Conservation (phyloP, 2,113 vertebrate genomes). For the Taxidea taxus region DNA sequence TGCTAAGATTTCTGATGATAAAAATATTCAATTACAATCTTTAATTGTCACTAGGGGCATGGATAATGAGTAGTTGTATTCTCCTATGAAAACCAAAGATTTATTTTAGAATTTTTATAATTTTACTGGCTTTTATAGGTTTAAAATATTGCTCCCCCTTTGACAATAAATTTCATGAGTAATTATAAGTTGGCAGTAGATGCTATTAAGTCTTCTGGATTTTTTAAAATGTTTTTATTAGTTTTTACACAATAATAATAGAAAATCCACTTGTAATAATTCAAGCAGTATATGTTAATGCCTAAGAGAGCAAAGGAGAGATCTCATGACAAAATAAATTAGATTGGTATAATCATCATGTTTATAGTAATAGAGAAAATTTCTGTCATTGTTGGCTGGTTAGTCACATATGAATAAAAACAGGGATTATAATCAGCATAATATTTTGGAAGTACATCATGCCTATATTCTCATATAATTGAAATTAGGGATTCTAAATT, state of each 20-base stretch:
- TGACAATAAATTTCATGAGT: background rate
- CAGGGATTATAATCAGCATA: background rate
- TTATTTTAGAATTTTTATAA: slow-evolving; percentile 59
- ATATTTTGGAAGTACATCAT: background rate
- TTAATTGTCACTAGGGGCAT: background rate
- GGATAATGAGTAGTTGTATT: background rate
- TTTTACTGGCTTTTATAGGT: slow-evolving; percentile 12
- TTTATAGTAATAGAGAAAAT: slow-evolving; percentile 22
- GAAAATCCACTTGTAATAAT: slow-evolving; percentile 26
- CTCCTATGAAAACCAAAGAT: background rate
- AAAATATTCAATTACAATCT: slow-evolving; percentile 26
- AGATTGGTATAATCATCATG: slow-evolving; percentile 10
- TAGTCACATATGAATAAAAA: slow-evolving; percentile 40
- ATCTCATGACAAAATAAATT: slow-evolving; percentile 35
- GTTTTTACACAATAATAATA: slow-evolving; percentile 30
- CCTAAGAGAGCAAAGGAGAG: background rate
- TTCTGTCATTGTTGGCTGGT: slow-evolving; percentile 23
- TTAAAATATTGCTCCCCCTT: background rate
- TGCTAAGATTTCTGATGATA: slow-evolving; percentile 40
- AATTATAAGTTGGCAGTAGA: slow-evolving; percentile 1
- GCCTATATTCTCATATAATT: background rate
- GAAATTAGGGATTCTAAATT: slow-evolving; percentile 26
- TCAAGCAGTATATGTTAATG: slow-evolving; percentile 21
- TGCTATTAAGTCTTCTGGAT: background rate
- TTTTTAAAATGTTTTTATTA: slow-evolving; percentile 30